A percentile compares a stretch with the other conserved stretches of the same genome.
phyloP scores from a whole-genome alignment of 2,113 vertebrate genomes.

The Mesocricetus auratus region DNA sequence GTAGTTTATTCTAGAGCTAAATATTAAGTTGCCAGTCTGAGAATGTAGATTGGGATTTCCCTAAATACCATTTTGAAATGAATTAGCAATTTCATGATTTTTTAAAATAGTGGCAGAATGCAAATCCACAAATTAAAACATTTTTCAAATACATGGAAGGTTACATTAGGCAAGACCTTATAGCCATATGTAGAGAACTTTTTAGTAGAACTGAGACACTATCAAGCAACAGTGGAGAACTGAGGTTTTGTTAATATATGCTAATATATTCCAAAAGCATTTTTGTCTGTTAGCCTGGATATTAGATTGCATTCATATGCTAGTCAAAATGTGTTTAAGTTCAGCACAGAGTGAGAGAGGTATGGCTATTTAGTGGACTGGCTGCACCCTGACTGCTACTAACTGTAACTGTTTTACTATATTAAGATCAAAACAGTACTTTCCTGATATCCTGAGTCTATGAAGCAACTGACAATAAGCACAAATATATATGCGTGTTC shows the following conservation, averaged over 20 bases:
- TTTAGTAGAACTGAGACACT: background rate
- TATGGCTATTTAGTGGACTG: background rate
- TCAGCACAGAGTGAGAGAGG: background rate
- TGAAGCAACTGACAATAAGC: background rate
- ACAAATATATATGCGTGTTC: rapidly evolving
- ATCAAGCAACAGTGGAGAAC: background rate
- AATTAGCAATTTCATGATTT: background rate
- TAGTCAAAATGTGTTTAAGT: background rate
- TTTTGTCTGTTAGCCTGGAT: background rate
- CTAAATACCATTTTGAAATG: background rate
- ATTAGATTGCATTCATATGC: background rate
- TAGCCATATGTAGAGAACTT: background rate
- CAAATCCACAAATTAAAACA: background rate
- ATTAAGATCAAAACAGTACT: background rate
- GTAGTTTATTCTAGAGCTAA: background rate
- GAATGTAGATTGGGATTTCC: background rate
- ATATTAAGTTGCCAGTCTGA: background rate
- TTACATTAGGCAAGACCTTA: background rate
- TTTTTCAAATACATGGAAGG: background rate
- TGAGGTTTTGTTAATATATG: background rate
- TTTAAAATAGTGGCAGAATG: background rate
- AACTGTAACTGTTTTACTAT: background rate
- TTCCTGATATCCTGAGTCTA: background rate
- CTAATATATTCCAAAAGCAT: background rate
- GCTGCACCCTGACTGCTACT: too few relatives aligned